A percentile compares a stretch with the other conserved stretches of the same genome.
These are phyloP conservation scores for Grammomys surdaster DNA, from an alignment of 2,113 vertebrate species.

Conservation along the genomic window DNA sequence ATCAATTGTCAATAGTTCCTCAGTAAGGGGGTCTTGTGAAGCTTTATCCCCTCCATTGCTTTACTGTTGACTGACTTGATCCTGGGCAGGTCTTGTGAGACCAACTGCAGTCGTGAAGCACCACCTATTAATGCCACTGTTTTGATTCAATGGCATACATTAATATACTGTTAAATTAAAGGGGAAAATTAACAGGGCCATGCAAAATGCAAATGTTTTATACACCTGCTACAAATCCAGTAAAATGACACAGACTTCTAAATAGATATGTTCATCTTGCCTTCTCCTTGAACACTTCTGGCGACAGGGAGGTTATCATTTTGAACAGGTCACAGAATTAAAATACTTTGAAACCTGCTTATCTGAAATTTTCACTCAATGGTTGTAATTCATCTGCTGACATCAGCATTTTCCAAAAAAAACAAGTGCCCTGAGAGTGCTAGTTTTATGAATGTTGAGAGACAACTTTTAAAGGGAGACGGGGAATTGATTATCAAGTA, in stretches of 20 bases:
- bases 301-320: not conserved
- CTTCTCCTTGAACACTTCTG: not conserved
- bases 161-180: slow-evolving; percentile 33
- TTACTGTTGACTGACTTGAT: not conserved
- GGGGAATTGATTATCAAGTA: not conserved
- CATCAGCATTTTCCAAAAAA: slow-evolving; percentile 26
- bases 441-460: slow-evolving; percentile 1
- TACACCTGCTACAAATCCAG: not conserved
- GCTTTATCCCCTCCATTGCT: not conserved
- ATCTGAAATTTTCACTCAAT: not conserved
- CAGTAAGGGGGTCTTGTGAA: not conserved
- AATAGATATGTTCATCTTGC: not conserved
- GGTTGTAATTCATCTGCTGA: not conserved
- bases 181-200: not conserved
- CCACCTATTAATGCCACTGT: not conserved
- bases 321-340: not conserved
- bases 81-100: not conserved
- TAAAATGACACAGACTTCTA: not conserved
- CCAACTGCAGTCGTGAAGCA: not conserved
- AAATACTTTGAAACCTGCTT: not conserved
- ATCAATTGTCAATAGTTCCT: not conserved
- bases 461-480: not conserved
- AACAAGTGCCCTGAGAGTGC: not conserved
- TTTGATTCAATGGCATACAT: not conserved
- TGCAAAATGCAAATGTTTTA: not conserved